phyloP scores from a whole-genome alignment of 2,113 vertebrate genomes.

The Anguilla rostrata region DNA sequence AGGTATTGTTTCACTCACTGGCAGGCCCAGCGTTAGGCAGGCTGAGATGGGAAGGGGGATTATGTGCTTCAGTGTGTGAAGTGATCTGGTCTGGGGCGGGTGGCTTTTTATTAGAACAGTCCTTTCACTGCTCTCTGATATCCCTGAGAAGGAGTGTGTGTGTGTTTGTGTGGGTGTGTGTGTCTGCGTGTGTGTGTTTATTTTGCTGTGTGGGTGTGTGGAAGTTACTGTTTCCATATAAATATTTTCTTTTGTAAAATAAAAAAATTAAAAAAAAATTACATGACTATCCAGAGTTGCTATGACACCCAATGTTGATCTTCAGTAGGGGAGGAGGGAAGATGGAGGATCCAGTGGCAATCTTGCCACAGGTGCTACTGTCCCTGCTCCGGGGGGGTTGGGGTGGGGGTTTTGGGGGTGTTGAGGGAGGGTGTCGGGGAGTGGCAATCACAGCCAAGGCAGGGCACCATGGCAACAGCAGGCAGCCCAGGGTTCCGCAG shows the following conservation, averaged over 20 bases:
- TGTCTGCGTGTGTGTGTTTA: not conserved
- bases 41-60: slow-evolving; percentile 54
- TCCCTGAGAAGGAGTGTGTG: slow-evolving; percentile 57
- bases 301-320: not conserved
- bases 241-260: not conserved
- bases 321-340: not conserved
- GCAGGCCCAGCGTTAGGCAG: slow-evolving; percentile 51
- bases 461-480: not conserved
- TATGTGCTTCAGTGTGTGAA: slow-evolving; percentile 66
- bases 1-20: slow-evolving; percentile 58
- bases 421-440: not conserved
- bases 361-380: not conserved
- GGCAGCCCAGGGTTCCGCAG: not conserved
- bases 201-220: not conserved
- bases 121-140: slow-evolving; percentile 52
- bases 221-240: not conserved
- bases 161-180: not conserved
- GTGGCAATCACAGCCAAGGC: not conserved
- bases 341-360: not conserved
- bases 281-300: not conserved
- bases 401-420: too few species aligned
- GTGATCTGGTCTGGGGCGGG: slow-evolving; percentile 59
- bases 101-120: slow-evolving; percentile 49
- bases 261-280: too few species aligned
- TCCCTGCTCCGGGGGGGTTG: not conserved